Base-by-base conservation (phyloP, 2,113 vertebrate genomes). In the Varanus komodoensis region DNA sequence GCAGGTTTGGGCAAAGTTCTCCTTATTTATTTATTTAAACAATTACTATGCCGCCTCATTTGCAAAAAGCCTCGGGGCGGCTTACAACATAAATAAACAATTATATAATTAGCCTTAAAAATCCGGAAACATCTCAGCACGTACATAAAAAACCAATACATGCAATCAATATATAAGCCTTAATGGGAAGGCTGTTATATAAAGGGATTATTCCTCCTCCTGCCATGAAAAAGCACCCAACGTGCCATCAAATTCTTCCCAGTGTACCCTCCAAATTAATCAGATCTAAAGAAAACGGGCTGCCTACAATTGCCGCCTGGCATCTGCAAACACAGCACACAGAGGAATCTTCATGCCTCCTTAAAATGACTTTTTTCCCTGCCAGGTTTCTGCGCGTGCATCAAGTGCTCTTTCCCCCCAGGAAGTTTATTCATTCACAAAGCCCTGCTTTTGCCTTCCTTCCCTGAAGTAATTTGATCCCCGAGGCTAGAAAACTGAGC, bases 391-490 rank as follows among this genome's bases (percentile, higher is more conserved):
- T 73, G 52, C 1, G 4, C 57, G 14, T 3, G 34, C 17, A 21
- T 57, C 12, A 29, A 29, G 52, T 8, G 32, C 19, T 1, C 25
- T 0, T n/a, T 23, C 32, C 15, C 8, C 61, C 17, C 38, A 19
- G 8, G 15, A 64, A 38, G n/a, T 25, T 71, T 77, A 2, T 38
- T 1, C 0, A 21, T 38, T 1, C 0, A 21, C 1, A 0, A 19
- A 73, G 5, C 19, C 34, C 34, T 86, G 25, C 52, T 79, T 82
- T 54, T 0, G 21, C 34, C 74, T 50, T 19, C 57, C 84, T 9
- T n/a, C 54, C 93, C 93, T 93, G 87, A 92, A 89, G 89, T 82
- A 93, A 96, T 79, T 12, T 57, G 89, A 94, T 87, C 88, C 88
- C 69, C 68, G 0, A 0, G 17, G 67, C 44, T 87, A 84, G 88